Conservation (phyloP, 2,888 invertebrate genomes). For the Caenorhabditis panamensis region DNA sequence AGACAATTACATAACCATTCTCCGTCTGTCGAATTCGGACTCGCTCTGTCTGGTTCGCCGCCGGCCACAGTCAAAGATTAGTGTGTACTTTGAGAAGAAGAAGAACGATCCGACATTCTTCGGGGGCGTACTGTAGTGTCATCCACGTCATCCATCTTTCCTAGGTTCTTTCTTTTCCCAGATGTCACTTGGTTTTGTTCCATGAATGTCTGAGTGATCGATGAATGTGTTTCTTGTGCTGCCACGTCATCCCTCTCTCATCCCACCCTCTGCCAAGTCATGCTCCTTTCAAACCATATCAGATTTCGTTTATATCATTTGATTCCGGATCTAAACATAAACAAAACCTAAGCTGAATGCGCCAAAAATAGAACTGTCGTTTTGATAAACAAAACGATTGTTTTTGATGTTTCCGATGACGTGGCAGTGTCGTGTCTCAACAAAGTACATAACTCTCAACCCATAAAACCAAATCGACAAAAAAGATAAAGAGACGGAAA, state of each 20-base stretch:
- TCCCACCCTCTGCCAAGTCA: neutral
- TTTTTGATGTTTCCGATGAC: constrained; percentile 6
- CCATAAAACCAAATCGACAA: neutral
- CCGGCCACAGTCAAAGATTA: constrained; percentile 11
- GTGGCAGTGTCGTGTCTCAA: neutral
- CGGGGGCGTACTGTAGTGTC: constrained; percentile 6
- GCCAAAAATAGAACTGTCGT: constrained; percentile 11
- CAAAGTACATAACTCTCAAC: constrained; percentile 21
- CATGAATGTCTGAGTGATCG: constrained; percentile 11
- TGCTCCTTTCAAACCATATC: neutral
- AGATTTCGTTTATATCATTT: neutral
- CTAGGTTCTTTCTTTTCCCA: neutral
- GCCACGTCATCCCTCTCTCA: neutral
- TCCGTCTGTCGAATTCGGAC: constrained; percentile 4
- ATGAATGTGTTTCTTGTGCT: neutral
- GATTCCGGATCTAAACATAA: too few relatives aligned
- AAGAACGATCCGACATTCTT: neutral
- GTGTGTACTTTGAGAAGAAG: constrained; percentile 12
- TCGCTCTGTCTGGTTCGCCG: neutral
- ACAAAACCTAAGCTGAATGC: constrained; percentile 1
- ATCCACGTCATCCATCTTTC: constrained; percentile 2
- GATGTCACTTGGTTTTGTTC: constrained; percentile 1
- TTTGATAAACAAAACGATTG: neutral
- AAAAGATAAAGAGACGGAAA: constrained; percentile 1
- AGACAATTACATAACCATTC: constrained; percentile 13